A percentile compares a stretch with the other conserved stretches of the same genome.
Evolutionary conservation across 2,113 vertebrate genomes (phyloP).

Genomic region (Erythrocebus patas): DNA sequence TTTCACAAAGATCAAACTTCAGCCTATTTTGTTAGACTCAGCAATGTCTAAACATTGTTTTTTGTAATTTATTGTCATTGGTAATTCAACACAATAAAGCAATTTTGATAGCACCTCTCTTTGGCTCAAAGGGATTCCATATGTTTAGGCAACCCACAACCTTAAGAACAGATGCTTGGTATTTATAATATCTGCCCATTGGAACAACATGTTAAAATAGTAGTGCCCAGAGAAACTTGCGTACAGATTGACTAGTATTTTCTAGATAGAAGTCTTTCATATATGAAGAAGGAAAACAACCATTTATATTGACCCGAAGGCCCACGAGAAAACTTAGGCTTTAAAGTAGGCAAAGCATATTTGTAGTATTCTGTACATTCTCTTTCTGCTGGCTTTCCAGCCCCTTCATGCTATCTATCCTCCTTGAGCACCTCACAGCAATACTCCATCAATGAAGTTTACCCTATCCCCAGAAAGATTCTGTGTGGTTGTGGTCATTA

Average conservation of each 20-base stretch:
- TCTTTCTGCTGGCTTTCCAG: constrained; percentile 7
- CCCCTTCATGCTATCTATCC: neutral
- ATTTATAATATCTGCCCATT: neutral
- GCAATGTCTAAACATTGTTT: constrained; percentile 22
- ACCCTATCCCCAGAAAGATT: neutral
- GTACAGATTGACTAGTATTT: constrained; percentile 30
- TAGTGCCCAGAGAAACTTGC: neutral
- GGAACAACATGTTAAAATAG: constrained; percentile 32
- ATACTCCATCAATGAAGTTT: neutral
- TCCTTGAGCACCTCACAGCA: neutral
- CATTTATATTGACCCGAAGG: neutral
- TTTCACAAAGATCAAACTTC: constrained; percentile 5
- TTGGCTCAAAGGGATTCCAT: constrained; percentile 8
- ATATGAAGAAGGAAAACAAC: neutral
- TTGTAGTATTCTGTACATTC: neutral
- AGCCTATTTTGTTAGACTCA: constrained; percentile 44
- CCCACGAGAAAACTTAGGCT: neutral
- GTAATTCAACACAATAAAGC: constrained; percentile 17
- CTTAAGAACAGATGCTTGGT: constrained; percentile 31
- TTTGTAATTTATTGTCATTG: constrained; percentile 38
- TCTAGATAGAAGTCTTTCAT: neutral
- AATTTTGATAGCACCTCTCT: constrained; percentile 6
- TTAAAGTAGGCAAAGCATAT: neutral
- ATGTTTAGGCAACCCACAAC: neutral
- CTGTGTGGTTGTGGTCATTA: neutral